phyloP scores from a whole-genome alignment of 2,888 invertebrate species.

The Polydrusus pterygomalis region DNA sequence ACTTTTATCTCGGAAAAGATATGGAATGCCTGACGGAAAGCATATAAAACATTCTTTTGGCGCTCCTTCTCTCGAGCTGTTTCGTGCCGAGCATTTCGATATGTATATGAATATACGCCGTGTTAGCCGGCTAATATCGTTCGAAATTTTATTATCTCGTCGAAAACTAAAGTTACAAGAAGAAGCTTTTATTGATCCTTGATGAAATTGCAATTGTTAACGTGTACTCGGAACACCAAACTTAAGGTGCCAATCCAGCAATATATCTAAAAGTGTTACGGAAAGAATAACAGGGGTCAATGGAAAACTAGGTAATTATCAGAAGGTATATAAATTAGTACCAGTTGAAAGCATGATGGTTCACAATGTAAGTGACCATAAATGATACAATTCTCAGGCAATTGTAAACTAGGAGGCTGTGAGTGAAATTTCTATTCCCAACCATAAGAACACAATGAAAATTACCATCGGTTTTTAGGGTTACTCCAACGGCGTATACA shows the following conservation, averaged over 20 bases:
- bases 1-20: constrained; percentile 37
- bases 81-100: constrained; percentile 46
- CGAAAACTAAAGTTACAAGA: constrained; percentile 18
- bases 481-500: too few relatives aligned
- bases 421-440: too few relatives aligned
- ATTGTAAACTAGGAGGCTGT: too few relatives aligned
- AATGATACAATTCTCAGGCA: too few relatives aligned
- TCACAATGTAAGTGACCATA: too few relatives aligned
- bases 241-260: background rate
- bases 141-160: constrained; percentile 39
- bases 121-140: constrained; percentile 34
- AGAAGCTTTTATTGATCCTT: constrained; percentile 10
- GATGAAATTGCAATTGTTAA: constrained; percentile 10
- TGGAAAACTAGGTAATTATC: too few relatives aligned
- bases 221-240: background rate
- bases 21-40: constrained; percentile 40
- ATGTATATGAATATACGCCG: constrained; percentile 51
- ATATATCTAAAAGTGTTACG: too few relatives aligned
- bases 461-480: too few relatives aligned
- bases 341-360: too few relatives aligned
- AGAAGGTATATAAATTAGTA: too few relatives aligned
- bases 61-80: constrained; percentile 35
- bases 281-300: too few relatives aligned
- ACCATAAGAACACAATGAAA: too few relatives aligned
- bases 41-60: constrained; percentile 52